phyloP scores from a whole-genome alignment of 2,888 invertebrate genomes.

The Parnassius apollo region DNA sequence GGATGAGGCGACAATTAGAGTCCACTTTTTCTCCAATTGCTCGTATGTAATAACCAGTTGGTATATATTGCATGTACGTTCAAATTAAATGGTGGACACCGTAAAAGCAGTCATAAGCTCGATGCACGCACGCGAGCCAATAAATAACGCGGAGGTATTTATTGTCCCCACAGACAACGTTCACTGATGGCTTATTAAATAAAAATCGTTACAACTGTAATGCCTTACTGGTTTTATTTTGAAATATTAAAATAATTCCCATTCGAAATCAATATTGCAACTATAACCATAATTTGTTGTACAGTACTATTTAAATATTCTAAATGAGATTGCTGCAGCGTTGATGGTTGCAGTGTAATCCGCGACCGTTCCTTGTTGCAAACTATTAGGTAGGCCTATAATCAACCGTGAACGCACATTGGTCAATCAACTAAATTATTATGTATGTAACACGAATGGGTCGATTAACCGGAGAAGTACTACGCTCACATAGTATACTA shows the following conservation, averaged over 20 bases:
- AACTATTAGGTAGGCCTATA: too few relatives aligned
- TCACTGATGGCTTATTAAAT: constrained; percentile 51
- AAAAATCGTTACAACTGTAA: constrained; percentile 39
- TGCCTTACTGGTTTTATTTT: constrained; percentile 9
- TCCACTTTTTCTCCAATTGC: constrained; percentile 58
- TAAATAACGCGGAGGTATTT: constrained; percentile 59
- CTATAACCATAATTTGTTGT: neutral
- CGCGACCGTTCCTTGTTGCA: too few relatives aligned
- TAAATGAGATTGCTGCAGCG: too few relatives aligned
- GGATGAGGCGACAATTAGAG: constrained; percentile 76
- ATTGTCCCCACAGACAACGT: constrained; percentile 47
- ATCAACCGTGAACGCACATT: too few relatives aligned
- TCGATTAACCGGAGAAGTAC: too few relatives aligned
- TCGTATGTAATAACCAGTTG: constrained; percentile 50
- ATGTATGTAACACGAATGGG: too few relatives aligned
- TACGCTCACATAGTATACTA: too few relatives aligned
- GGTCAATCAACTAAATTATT: too few relatives aligned
- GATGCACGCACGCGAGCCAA: constrained; percentile 61
- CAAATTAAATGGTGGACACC: constrained; percentile 70
- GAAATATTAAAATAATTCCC: neutral
- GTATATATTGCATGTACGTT: constrained; percentile 64
- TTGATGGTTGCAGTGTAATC: too few relatives aligned
- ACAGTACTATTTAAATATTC: neutral
- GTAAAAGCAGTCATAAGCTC: constrained; percentile 65
- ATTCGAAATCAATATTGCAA: neutral